Evolutionary conservation across 2,797 vertebrate genomes (phyloP).

Genomic region (Melanotaenia trifasciata): DNA sequence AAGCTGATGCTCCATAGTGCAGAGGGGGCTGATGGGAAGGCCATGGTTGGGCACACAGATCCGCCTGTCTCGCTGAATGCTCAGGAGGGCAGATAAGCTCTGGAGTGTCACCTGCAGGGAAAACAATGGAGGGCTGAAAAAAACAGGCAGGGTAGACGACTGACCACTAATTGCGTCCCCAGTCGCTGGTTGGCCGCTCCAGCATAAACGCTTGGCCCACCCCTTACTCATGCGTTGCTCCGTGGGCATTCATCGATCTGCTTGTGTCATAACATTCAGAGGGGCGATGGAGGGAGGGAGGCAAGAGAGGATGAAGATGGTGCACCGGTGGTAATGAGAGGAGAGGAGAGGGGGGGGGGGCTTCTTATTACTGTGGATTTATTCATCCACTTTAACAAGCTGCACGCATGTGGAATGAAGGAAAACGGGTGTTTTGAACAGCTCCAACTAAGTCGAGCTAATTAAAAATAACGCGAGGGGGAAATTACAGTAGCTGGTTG

Average conservation of each 20-base stretch:
- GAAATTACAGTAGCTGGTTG: conserved; percentile 19
- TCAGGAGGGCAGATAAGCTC: conserved; percentile 69
- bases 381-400: conserved; percentile 63
- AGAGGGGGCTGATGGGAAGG: conserved; percentile 71
- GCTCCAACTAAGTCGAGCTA: conserved; percentile 45
- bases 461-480: conserved; percentile 52
- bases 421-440: conserved; percentile 27
- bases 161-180: conserved; percentile 64
- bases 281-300: conserved; percentile 23
- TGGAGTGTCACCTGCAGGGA: conserved; percentile 75
- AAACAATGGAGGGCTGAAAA: conserved; percentile 52
- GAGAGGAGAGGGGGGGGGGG: conserved; percentile 1
- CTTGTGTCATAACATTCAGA: conserved; percentile 61
- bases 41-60: conserved; percentile 75
- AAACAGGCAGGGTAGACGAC: conserved; percentile 44
- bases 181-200: conserved; percentile 45
- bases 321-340: conserved; percentile 41
- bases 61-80: conserved; percentile 72
- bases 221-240: conserved; percentile 62
- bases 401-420: conserved; percentile 38
- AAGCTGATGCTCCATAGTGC: conserved; percentile 66
- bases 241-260: conserved; percentile 77
- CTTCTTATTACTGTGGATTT: conserved; percentile 32
- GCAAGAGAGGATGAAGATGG: conserved; percentile 16
- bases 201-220: conserved; percentile 63